A percentile compares a stretch with the other conserved stretches of the same genome.
phyloP scores from a whole-genome alignment of 2,113 vertebrate genomes.

The Eublepharis macularius region DNA sequence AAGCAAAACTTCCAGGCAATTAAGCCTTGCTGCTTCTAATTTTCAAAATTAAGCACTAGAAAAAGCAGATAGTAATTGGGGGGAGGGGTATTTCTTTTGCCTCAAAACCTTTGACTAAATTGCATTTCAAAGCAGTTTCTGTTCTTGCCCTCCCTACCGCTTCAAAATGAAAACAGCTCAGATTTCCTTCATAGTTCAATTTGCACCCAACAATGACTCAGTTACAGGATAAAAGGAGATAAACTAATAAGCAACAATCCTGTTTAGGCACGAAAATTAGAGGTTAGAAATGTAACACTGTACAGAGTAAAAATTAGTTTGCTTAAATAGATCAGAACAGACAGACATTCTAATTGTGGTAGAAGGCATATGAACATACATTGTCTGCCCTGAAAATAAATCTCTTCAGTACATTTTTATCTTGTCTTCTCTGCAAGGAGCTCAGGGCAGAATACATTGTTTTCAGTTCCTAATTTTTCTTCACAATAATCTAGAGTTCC shows the following conservation, averaged over 20 bases:
- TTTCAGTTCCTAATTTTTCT: no score
- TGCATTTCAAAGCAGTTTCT: background rate
- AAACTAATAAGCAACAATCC: background rate
- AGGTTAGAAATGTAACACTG: background rate
- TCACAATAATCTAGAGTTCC: no score
- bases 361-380: background rate
- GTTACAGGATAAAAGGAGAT: background rate
- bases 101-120: background rate
- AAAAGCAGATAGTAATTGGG: background rate
- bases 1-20: conserved; percentile 8
- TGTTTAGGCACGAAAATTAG: background rate
- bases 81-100: background rate
- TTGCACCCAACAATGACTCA: background rate
- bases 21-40: background rate
- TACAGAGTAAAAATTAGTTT: background rate
- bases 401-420: no score
- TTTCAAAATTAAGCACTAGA: conserved; percentile 11
- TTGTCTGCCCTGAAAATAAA: background rate
- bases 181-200: conserved; percentile 5
- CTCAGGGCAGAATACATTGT: no score
- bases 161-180: conserved; percentile 1
- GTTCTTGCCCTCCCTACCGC: background rate
- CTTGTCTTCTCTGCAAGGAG: no score
- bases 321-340: background rate
- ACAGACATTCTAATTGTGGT: background rate